Evolutionary conservation across 2,113 vertebrate genomes (phyloP), one percentile per base, ranked within the genome.

Genomic region (Butorides virescens): DNA sequence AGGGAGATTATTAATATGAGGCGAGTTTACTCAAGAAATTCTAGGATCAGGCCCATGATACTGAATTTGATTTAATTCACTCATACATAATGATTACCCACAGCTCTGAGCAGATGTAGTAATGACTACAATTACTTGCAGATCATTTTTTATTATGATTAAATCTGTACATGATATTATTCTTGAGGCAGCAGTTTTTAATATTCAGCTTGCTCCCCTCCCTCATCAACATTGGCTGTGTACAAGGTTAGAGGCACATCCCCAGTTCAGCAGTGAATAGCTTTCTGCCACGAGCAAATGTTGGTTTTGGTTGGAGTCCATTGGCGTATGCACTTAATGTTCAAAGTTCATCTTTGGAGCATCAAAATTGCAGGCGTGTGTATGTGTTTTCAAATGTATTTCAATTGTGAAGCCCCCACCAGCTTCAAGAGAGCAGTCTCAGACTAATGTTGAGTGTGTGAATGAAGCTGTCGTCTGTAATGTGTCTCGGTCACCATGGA

Each of bases 121-220:
- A 96, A 96, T 96, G 95, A 96, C 94, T 97, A 97, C 92, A 95
- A 96, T 97, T 96, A 97, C 96, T 96, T 66, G 92, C 93, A 93
- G 95, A 92, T 95, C 88, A 80, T 96, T 95, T 97, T 96, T 97
- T 97, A 93, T 95, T 96, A 97, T 96, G 95, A 96, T 96, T 96
- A 96, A 94, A 96, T 83, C 90, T 96, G 88, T 97, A 96, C 95
- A 92, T 80, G 89, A 90, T 92, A 94, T 92, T 96, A 93, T 96
- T 95, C 93, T 94, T 92, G 95, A 96, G 92, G 93, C 92, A 96
- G 93, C 86, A 73, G 74, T 85, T 96, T 96, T 96, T 96, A 92
- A 96, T 92, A 96, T 95, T 90, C 92, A 93, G 71, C 55, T 76
- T 94, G 39, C 63, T 96, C 78, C 78, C 75, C 88, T 95, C 93